phyloP scores from a whole-genome alignment of 2,797 vertebrate genomes.

The Chaunax sp. region DNA sequence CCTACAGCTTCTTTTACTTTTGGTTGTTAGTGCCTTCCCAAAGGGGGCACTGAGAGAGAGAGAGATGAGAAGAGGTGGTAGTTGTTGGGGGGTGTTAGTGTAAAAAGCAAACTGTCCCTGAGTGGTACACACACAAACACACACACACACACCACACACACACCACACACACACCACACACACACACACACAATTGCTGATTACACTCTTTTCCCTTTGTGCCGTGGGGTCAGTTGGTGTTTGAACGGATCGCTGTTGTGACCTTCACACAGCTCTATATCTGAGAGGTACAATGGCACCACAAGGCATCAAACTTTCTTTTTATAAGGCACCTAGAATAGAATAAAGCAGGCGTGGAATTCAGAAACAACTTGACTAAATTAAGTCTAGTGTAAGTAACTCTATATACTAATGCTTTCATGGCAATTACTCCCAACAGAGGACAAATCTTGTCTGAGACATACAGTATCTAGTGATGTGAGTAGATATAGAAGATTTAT shows the following conservation, averaged over 20 bases:
- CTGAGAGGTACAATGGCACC: constrained; percentile 39
- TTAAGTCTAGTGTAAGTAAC: no score
- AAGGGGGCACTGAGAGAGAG: constrained; percentile 48
- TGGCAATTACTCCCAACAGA: no score
- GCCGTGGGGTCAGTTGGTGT: constrained; percentile 36
- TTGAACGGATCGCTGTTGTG: constrained; percentile 42
- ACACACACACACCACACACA: constrained; percentile 17
- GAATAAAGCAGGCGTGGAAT: constrained; percentile 10
- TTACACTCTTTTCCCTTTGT: constrained; percentile 57
- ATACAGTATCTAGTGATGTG: no score
- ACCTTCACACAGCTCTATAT: constrained; percentile 57
- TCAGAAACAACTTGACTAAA: not conserved
- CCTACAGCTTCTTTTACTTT: constrained; percentile 38
- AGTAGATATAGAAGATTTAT: no score
- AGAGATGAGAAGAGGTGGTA: constrained; percentile 27
- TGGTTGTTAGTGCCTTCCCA: constrained; percentile 52
- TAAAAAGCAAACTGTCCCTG: constrained; percentile 68
- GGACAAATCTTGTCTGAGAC: no score
- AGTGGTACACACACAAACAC: constrained; percentile 36
- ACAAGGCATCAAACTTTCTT: constrained; percentile 4
- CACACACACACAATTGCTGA: constrained; percentile 30
- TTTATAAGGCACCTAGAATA: constrained; percentile 20
- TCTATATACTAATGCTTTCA: no score
- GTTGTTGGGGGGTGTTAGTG: constrained; percentile 49
- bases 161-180: constrained; percentile 14